Conservation (phyloP, 2,888 invertebrate genomes). For the Mesorhabditis sp. region DNA sequence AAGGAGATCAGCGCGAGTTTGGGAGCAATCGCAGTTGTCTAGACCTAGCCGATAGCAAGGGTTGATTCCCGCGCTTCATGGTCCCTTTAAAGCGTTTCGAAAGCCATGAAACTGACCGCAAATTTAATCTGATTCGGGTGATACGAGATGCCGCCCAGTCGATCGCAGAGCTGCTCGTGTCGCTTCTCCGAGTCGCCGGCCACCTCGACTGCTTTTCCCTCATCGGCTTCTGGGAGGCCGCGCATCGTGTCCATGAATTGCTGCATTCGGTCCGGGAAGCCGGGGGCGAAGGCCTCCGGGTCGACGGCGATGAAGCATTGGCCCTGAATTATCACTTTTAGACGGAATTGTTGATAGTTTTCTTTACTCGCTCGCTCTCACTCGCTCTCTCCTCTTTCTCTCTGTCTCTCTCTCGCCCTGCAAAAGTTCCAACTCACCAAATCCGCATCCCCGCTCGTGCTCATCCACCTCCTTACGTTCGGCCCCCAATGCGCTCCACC, state of each 20-base stretch:
- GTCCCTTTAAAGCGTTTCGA: too few species aligned
- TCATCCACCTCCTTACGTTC: slow-evolving; percentile 75
- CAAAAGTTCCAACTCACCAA: slow-evolving; percentile 19
- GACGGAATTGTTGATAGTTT: too few species aligned
- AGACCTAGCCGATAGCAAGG: too few species aligned
- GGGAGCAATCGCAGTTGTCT: too few species aligned
- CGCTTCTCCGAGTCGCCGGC: slow-evolving; percentile 49
- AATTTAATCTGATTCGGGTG: slow-evolving; percentile 48
- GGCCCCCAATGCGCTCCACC: slow-evolving; percentile 72
- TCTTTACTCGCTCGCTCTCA: too few species aligned
- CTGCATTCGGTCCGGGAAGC: slow-evolving; percentile 45
- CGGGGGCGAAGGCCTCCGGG: slow-evolving; percentile 50
- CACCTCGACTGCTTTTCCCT: slow-evolving; percentile 35
- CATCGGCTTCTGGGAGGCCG: slow-evolving; percentile 33
- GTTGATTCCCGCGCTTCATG: too few species aligned
- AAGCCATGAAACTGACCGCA: slow-evolving; percentile 15
- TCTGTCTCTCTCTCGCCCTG: not conserved
- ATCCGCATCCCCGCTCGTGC: slow-evolving; percentile 68
- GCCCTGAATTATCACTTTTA: slow-evolving; percentile 26
- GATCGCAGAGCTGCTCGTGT: slow-evolving; percentile 41
- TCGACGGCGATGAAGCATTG: slow-evolving; percentile 54
- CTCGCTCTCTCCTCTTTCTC: not conserved
- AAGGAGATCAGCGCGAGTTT: too few species aligned
- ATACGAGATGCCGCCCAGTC: slow-evolving; percentile 51
- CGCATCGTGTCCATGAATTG: slow-evolving; percentile 48